A percentile compares a stretch with the other conserved stretches of the same genome.
These are phyloP conservation scores for Potorous gilbertii DNA, from an alignment of 2,797 vertebrate species.

Conservation along the genomic window DNA sequence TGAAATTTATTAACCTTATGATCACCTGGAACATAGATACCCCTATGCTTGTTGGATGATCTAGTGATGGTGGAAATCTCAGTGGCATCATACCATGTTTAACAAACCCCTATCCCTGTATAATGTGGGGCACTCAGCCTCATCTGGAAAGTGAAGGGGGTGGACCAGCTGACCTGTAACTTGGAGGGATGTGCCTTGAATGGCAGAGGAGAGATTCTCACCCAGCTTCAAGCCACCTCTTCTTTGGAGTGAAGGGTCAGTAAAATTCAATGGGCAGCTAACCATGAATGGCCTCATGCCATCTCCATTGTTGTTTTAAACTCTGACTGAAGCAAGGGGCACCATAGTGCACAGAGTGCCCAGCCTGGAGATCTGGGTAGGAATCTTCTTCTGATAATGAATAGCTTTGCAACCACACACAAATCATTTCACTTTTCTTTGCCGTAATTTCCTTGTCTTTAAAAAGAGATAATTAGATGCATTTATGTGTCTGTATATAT, in stretches of 20 bases:
- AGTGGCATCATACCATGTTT: neutral
- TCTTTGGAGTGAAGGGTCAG: neutral
- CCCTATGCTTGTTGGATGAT: neutral
- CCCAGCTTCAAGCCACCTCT: neutral
- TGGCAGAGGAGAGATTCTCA: neutral
- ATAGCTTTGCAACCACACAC: neutral
- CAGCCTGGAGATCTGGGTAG: neutral
- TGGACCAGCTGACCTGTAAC: too few relatives aligned
- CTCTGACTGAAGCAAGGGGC: too few relatives aligned
- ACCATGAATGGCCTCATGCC: neutral
- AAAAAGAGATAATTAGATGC: neutral
- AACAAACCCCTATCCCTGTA: neutral
- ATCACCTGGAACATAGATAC: too few relatives aligned
- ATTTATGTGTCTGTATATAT: neutral
- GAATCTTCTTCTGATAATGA: too few relatives aligned
- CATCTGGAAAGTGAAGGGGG: too few relatives aligned
- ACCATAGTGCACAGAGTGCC: neutral
- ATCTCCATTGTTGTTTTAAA: neutral
- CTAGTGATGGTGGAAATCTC: neutral
- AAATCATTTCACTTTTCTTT: neutral
- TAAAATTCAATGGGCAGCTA: conserved; percentile 29
- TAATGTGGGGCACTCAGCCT: neutral
- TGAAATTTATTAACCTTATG: too few relatives aligned
- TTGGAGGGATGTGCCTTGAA: neutral
- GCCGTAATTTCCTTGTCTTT: neutral